Evolutionary conservation across 2,888 invertebrate species (phyloP).

Genomic region (Drosophila dives): DNA sequence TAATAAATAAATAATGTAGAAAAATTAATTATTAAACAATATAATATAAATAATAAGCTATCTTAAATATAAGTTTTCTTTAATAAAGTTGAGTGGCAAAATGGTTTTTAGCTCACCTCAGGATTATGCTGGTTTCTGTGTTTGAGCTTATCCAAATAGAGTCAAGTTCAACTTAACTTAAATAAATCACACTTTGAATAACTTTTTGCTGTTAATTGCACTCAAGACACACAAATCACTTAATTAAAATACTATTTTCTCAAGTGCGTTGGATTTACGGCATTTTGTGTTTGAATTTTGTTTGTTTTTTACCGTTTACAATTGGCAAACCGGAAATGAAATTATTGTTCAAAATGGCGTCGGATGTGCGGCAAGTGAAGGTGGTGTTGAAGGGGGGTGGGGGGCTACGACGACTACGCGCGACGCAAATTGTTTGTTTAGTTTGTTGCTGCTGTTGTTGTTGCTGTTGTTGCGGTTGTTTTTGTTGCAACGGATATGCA

Average conservation of each 20-base stretch:
- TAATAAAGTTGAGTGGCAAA: not conserved
- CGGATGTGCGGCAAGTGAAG: slow-evolving; percentile 65
- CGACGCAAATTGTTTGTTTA: slow-evolving; percentile 61
- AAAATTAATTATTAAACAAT: not conserved
- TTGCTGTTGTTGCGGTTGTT: slow-evolving; percentile 23
- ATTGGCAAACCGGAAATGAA: slow-evolving; percentile 61
- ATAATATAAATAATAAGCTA: not conserved
- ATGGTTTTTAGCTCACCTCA: slow-evolving; percentile 59
- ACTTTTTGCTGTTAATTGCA: not conserved
- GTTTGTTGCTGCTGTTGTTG: slow-evolving; percentile 13
- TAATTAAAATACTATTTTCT: slow-evolving; percentile 34
- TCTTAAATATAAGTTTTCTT: not conserved
- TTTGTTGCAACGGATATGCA: slow-evolving; percentile 69
- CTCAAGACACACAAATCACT: slow-evolving; percentile 26
- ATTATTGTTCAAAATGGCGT: slow-evolving; percentile 72
- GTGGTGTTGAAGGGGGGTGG: not conserved
- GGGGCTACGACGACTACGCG: slow-evolving; percentile 40
- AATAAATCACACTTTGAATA: slow-evolving; percentile 6
- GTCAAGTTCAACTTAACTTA: not conserved
- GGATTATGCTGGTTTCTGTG: slow-evolving; percentile 69
- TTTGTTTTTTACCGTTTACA: slow-evolving; percentile 33
- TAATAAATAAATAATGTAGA: not conserved
- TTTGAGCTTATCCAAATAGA: slow-evolving; percentile 64
- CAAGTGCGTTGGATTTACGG: slow-evolving; percentile 11
- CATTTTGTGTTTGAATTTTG: slow-evolving; percentile 30